A percentile compares a stretch with the other conserved stretches of the same genome.
Conservation (phyloP, 2,113 vertebrate species). For the Gila orcuttii region DNA sequence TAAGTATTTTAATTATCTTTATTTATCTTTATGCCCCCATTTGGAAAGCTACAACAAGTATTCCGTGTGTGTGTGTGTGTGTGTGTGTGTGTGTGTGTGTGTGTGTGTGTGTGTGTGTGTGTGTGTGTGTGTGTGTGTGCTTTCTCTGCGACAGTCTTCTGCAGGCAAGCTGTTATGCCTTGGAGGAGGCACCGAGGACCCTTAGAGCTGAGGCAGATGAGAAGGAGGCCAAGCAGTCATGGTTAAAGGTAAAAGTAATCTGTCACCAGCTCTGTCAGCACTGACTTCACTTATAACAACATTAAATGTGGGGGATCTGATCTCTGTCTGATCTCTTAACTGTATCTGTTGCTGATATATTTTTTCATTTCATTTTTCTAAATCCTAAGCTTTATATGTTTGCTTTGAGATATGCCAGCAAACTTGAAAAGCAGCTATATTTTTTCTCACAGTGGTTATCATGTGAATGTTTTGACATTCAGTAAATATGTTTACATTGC, state of each 20-base stretch:
- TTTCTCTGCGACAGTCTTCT: slow-evolving; percentile 64
- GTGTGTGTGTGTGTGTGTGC: neutral
- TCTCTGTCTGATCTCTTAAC: slow-evolving; percentile 20
- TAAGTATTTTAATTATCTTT: neutral
- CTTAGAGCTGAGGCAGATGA: slow-evolving; percentile 62
- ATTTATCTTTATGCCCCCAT: neutral
- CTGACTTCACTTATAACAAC: slow-evolving; percentile 30
- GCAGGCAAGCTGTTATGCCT: slow-evolving; percentile 67
- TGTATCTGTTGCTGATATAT: slow-evolving; percentile 1
- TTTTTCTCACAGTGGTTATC: neutral
- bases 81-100: too few species aligned
- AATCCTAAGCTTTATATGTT: slow-evolving; percentile 18
- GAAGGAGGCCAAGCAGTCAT: slow-evolving; percentile 63
- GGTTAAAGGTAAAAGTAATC: slow-evolving; percentile 65
- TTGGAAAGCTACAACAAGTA: neutral
- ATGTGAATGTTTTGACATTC: slow-evolving; percentile 12
- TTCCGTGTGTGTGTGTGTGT: neutral
- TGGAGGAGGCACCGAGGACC: slow-evolving; percentile 69
- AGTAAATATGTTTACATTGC: slow-evolving; percentile 8
- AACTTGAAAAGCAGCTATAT: neutral
- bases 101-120: too few species aligned
- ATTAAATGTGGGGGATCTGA: slow-evolving; percentile 12
- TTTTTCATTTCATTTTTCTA: neutral
- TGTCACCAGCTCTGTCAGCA: slow-evolving; percentile 29
- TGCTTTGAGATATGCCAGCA: slow-evolving; percentile 25